Conservation (phyloP, 2,888 invertebrate genomes). For the Dromius quadrimaculatus region DNA sequence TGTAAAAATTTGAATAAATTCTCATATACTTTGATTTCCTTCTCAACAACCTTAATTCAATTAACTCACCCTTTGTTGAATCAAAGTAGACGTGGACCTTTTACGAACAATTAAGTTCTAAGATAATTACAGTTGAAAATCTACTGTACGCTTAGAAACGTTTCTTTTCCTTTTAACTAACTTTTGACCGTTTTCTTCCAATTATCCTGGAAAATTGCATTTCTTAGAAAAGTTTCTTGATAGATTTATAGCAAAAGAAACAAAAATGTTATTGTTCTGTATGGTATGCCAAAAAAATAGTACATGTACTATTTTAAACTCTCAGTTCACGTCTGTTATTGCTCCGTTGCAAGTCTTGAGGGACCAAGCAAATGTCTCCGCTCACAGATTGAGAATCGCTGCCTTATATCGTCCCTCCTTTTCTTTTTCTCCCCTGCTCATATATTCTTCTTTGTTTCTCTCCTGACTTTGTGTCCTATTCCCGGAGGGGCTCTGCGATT, state of each 20-base stretch:
- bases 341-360: not conserved
- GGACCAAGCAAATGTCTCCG: not conserved
- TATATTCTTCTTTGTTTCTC: not conserved
- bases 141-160: not conserved
- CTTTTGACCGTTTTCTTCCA: not conserved
- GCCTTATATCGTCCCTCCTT: slow-evolving; percentile 18
- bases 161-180: slow-evolving; percentile 17
- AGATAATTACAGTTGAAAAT: slow-evolving; percentile 31
- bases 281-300: not conserved
- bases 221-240: slow-evolving; percentile 5
- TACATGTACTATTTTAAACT: not conserved
- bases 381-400: slow-evolving; percentile 28
- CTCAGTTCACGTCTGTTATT: not conserved
- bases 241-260: slow-evolving; percentile 9
- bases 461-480: slow-evolving; percentile 19
- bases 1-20: too few species aligned
- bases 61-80: slow-evolving; percentile 28
- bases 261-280: too few species aligned
- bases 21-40: too few species aligned
- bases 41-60: too few species aligned
- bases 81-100: slow-evolving; percentile 19
- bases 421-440: not conserved
- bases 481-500: slow-evolving; percentile 33
- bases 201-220: slow-evolving; percentile 19
- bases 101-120: slow-evolving; percentile 36